Conservation (phyloP, 2,113 vertebrate species). For the Actenoides lindsayi region DNA sequence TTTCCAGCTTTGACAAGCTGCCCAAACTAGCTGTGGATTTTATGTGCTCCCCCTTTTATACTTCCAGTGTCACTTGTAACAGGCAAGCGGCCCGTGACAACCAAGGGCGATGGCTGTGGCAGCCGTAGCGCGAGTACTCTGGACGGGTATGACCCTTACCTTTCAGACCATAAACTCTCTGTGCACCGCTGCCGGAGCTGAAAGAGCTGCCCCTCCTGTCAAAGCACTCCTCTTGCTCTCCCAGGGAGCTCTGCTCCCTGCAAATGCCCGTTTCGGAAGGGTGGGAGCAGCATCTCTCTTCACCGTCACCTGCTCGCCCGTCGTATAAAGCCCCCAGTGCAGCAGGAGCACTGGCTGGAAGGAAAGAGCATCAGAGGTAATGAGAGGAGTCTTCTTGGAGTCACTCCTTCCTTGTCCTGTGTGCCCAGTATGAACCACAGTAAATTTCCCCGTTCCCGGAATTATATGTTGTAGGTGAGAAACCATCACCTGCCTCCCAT, state of each 20-base stretch:
- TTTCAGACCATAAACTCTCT: neutral
- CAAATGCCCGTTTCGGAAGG: neutral
- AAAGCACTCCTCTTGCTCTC: conserved; percentile 19
- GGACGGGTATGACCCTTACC: neutral
- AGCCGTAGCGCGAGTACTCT: neutral
- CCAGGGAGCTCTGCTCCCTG: conserved; percentile 21
- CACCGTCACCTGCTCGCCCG: neutral
- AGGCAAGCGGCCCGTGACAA: neutral
- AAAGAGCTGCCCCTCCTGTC: conserved; percentile 52
- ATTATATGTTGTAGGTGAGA: neutral
- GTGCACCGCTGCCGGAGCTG: neutral
- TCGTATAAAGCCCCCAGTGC: neutral
- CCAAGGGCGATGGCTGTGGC: neutral
- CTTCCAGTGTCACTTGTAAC: no score
- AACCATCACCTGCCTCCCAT: neutral
- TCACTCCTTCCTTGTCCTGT: neutral
- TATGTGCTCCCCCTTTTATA: no score
- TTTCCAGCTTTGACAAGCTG: no score
- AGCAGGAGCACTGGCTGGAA: neutral
- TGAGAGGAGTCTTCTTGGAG: neutral
- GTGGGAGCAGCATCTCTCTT: neutral
- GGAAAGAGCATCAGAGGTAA: neutral
- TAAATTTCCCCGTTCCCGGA: neutral
- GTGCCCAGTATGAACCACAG: neutral
- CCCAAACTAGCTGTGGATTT: no score